Percentiles rank a stretch among this genome's conserved stretches.
These are phyloP conservation scores for Lasioglossum leucozonium DNA, from an alignment of 2,888 invertebrate species.

Conservation along the genomic window DNA sequence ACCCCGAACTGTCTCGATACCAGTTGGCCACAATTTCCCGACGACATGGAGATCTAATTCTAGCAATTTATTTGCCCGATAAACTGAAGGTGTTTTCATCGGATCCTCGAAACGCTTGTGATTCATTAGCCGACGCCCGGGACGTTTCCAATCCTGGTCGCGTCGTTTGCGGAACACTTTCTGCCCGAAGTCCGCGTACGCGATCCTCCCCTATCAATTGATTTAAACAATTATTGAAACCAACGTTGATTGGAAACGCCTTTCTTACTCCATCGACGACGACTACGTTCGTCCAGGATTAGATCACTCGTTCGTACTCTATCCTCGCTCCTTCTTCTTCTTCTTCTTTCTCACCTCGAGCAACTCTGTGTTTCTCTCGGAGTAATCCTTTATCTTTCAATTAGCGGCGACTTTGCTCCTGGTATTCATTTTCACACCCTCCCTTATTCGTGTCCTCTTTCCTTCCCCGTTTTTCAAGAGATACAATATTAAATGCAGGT, in stretches of 20 bases:
- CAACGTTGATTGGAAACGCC: slow-evolving; percentile 20
- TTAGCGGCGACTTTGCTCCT: not conserved
- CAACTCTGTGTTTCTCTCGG: not conserved
- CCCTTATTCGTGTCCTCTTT: not conserved
- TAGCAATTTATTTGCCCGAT: slow-evolving; percentile 64
- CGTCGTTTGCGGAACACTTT: slow-evolving; percentile 39
- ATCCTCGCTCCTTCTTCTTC: not conserved
- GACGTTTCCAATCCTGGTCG: slow-evolving; percentile 32
- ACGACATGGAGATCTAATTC: slow-evolving; percentile 63
- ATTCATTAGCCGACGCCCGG: slow-evolving; percentile 42
- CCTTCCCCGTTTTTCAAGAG: too few species aligned
- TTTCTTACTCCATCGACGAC: not conserved
- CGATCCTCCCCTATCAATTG: slow-evolving; percentile 4
- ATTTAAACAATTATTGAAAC: slow-evolving; percentile 26
- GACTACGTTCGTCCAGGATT: not conserved
- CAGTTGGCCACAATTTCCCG: slow-evolving; percentile 64
- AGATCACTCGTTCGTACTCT: not conserved
- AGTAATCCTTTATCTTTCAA: slow-evolving; percentile 5
- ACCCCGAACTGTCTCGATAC: slow-evolving; percentile 62
- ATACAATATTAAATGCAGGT: not conserved
- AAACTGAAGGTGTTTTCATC: slow-evolving; percentile 59
- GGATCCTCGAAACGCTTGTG: slow-evolving; percentile 43
- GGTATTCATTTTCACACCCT: not conserved
- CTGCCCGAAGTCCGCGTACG: slow-evolving; percentile 11
- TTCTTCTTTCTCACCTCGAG: not conserved